Percentiles rank a stretch among this genome's conserved stretches.
Evolutionary conservation across 2,113 vertebrate species (phyloP).

Genomic region (Cebus imitator): DNA sequence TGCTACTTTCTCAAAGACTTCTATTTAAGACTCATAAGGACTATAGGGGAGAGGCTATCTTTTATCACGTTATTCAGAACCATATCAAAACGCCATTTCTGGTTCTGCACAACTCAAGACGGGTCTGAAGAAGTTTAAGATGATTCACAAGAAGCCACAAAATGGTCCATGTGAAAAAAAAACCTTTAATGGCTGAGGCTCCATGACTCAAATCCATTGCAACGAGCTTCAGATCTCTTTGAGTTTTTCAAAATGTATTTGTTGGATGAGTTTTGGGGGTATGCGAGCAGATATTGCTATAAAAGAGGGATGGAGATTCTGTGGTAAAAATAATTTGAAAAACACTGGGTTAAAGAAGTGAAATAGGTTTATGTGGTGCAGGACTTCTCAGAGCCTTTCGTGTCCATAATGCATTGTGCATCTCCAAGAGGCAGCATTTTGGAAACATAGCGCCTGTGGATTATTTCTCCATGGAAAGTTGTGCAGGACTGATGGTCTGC

Average conservation of each 20-base stretch:
- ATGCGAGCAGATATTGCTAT: neutral
- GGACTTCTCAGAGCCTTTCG: neutral
- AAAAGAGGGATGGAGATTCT: neutral
- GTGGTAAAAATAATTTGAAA: neutral
- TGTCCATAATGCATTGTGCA: neutral
- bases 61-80: neutral
- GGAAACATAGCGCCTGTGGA: neutral
- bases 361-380: neutral
- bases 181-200: neutral
- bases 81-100: neutral
- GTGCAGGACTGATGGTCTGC: neutral
- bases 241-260: neutral
- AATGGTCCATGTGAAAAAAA: neutral
- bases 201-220: neutral
- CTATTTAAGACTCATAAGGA: neutral
- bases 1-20: neutral
- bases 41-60: neutral
- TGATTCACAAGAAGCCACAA: neutral
- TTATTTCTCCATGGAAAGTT: neutral
- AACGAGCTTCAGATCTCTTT: neutral
- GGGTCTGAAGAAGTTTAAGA: neutral
- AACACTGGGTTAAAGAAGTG: neutral
- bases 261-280: neutral
- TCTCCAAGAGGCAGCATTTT: neutral
- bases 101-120: neutral